Evolutionary conservation across 2,888 invertebrate species (phyloP).

Genomic region (Pimpla rufipes): DNA sequence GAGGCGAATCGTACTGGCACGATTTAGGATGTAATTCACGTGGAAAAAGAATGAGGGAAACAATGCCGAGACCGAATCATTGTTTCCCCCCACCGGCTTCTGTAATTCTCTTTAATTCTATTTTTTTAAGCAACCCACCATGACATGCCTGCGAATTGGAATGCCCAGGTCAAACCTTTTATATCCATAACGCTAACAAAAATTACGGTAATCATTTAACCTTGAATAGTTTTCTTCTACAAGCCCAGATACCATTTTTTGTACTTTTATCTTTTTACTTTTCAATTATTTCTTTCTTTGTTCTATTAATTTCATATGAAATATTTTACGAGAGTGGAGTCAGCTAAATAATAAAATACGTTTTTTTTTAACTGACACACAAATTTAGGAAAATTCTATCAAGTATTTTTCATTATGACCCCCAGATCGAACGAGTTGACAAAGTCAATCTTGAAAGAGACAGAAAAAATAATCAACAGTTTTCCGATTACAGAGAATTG

Average conservation of each 20-base stretch:
- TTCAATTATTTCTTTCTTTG: too few species aligned
- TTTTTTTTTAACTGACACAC: too few species aligned
- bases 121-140: constrained; percentile 44
- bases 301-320: too few species aligned
- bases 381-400: too few species aligned
- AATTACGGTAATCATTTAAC: not conserved
- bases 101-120: constrained; percentile 23
- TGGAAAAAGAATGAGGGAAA: constrained; percentile 62
- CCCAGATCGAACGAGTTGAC: too few species aligned
- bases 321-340: too few species aligned
- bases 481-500: too few species aligned
- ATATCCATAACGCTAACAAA: not conserved
- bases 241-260: not conserved
- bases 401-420: too few species aligned
- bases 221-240: not conserved
- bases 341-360: too few species aligned
- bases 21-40: constrained; percentile 68
- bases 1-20: constrained; percentile 61
- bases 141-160: constrained; percentile 16
- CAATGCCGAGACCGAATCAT: constrained; percentile 64
- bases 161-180: not conserved
- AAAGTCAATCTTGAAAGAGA: too few species aligned
- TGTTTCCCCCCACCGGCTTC: constrained; percentile 53
- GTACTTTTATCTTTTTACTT: too few species aligned
- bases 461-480: too few species aligned